Base-by-base conservation (phyloP, 2,888 invertebrate species). In the Agonopterix subpropinquella region DNA sequence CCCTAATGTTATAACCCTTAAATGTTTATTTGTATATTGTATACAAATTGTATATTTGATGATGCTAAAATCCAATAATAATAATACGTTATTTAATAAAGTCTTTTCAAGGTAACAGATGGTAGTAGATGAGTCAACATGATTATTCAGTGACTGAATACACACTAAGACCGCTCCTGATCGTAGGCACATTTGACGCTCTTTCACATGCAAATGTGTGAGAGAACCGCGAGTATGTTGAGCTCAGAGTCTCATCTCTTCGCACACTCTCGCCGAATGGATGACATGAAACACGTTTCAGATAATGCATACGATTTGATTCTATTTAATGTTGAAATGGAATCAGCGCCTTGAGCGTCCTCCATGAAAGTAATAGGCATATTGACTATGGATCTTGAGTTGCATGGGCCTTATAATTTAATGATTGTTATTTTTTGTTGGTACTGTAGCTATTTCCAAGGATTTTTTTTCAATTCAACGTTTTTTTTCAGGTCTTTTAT, bases 271-370 rank as follows among this genome's bases (percentile, higher is more conserved):
- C 28, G 28, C 51, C 56, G 56, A 66, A 67, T 65, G 66, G 65
- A 63, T 59, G 71, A 77, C 73, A 77, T 69, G 73, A 67, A 78
- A 77, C 73, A 70, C 75, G 76, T 80, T 79, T 83, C 73, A 77
- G 68, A 71, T 74, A 78, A 77, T 71, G 73, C 77, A 82, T 78
- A 71, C 69, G 66, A 76, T 80, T 80, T 72, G 68, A 75, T 78
- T 76, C 64, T 65, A 73, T 77, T 73, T 72, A 66, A 67, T 59
- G 43, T 50, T 48, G 49, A 44, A 55, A 51, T 51, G 48, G 47
- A 48, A 51, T 45, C 42, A 18, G 7, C 41, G 44, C 48, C 36
- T 36, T 11, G 39, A 28, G 28, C 28, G 28, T 28, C 7, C 28
- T 28, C 28, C 5, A 28, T 5, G 28, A 28, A 28, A 28, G 5